Evolutionary conservation across 2,113 vertebrate species (phyloP).

Genomic region (Motacilla tschutschensis): DNA sequence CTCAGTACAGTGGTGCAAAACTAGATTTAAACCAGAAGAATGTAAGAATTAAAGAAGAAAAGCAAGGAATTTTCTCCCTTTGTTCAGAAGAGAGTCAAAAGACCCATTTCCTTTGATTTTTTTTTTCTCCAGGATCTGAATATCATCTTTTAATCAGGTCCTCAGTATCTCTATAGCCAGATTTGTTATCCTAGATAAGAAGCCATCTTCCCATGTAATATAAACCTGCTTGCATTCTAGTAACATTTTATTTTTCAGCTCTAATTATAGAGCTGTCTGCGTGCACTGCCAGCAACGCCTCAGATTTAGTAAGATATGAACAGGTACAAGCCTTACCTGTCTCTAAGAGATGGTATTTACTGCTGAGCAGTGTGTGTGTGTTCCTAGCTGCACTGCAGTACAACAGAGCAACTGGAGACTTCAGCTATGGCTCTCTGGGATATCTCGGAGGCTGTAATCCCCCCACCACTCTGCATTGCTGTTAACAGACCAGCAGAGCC

Average conservation of each 20-base stretch:
- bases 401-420: background rate
- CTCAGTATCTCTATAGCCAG: background rate
- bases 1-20: background rate
- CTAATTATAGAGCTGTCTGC: background rate
- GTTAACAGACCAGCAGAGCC: background rate
- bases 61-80: background rate
- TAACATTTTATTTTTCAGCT: background rate
- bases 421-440: background rate
- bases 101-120: background rate
- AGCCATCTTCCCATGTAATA: background rate
- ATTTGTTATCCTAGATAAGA: background rate
- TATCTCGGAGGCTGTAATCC: background rate
- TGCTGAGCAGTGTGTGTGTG: background rate
- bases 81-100: background rate
- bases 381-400: background rate
- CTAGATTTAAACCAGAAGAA: background rate
- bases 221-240: background rate
- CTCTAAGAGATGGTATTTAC: background rate
- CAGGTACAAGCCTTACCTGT: background rate
- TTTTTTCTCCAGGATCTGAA: background rate
- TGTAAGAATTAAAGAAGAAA: background rate
- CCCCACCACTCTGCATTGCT: background rate
- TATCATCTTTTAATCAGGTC: background rate
- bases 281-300: background rate
- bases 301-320: background rate